Base-by-base conservation (phyloP, 2,113 vertebrate genomes). In the Rhodinocichla rosea region DNA sequence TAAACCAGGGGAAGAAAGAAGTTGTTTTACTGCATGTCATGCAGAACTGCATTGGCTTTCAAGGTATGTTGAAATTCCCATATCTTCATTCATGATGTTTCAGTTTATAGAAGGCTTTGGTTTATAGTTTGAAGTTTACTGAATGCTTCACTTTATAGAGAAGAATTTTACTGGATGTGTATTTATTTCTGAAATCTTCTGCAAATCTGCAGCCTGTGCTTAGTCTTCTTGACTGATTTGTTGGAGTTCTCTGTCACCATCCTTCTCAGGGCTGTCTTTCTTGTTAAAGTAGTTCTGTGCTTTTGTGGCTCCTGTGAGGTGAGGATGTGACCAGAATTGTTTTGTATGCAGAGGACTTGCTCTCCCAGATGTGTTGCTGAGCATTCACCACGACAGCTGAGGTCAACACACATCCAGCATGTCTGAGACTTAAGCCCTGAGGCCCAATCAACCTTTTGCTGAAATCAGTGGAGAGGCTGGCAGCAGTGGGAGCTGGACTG, bases 91-190 rank as follows among this genome's bases (percentile, higher is more conserved):
- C 15, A 37, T 47, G 13, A 22, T 20, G 9, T 52, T 67, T 75
- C 22, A 15, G 22, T 75, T 88, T 27, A 13, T 28, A 62, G 45
- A 30, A 35, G 56, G 10, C 19, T 67, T 62, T 16, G 8, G 15
- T 78, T 85, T 33, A 11, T 52, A 65, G 40, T 62, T n/a, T 8
- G 19, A 39, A 24, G 35, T 35, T 75, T 57, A 17, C 20, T 30
- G 30, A 35, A 21, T 76, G 11, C 13, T 45, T 53, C n/a, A 9
- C 13, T 75, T 82, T 21, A 10, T 28, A 57, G 32, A 35, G 26
- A 35, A 70, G 3, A 62, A 53, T 33, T 57, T 92, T 3, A 79
- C 10, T 71, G 27, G 6, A 23, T 71, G 6, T 0, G 0, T n/a
- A 28, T 28, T 69, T 53, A 37, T 53, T 57, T 83, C 52, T 16